phyloP scores from a whole-genome alignment of 2,113 vertebrate species.

The Tupaia chinensis region DNA sequence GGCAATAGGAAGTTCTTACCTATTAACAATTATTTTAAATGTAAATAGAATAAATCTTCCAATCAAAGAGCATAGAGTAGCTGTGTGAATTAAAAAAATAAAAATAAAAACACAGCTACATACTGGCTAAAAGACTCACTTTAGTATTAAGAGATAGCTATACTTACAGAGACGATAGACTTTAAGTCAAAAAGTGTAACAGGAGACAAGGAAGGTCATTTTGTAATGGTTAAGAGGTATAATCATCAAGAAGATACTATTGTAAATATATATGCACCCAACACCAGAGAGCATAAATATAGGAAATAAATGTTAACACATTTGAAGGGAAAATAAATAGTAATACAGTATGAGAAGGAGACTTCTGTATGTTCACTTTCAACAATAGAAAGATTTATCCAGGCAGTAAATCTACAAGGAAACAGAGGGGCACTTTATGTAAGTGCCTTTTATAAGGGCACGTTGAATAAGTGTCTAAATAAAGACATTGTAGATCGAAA shows the following conservation, averaged over 20 bases:
- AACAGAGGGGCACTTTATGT: no score
- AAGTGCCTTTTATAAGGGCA: neutral
- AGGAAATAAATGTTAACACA: neutral
- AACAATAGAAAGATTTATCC: neutral
- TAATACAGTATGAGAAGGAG: fast-evolving
- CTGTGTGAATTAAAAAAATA: neutral
- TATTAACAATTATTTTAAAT: neutral
- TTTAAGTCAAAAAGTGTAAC: neutral
- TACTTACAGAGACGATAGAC: neutral
- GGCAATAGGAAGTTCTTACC: no score
- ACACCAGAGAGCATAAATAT: neutral
- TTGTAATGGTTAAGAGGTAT: neutral
- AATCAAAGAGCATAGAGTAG: neutral
- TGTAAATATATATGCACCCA: neutral
- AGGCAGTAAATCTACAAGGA: neutral
- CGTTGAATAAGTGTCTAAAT: neutral
- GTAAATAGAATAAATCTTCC: neutral
- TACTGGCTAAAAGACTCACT: neutral
- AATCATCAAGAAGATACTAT: neutral
- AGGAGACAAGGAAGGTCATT: neutral
- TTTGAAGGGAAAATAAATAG: neutral
- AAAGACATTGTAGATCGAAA: neutral
- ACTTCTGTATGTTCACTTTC: neutral
- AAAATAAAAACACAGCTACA: neutral
- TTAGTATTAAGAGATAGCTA: neutral